Evolutionary conservation across 2,888 invertebrate species (phyloP).

Genomic region (Alentia gelatinosa): DNA sequence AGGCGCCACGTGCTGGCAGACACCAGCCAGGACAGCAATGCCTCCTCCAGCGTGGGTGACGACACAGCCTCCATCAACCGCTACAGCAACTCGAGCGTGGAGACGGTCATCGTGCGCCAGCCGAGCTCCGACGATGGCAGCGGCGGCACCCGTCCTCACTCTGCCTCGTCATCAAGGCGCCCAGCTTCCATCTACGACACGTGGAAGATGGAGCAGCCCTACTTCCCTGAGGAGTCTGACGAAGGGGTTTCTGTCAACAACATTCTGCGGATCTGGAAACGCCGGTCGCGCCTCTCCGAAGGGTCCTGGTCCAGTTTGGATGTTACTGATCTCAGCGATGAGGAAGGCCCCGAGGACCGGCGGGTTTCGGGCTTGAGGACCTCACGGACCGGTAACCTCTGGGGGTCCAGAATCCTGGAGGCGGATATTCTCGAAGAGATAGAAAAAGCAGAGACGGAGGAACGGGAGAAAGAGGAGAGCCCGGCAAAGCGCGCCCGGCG

Average conservation of each 20-base stretch:
- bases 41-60: background rate
- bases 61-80: background rate
- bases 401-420: background rate
- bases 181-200: background rate
- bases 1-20: background rate
- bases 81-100: slow-evolving; percentile 10
- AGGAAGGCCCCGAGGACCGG: background rate
- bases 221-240: background rate
- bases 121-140: background rate
- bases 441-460: background rate
- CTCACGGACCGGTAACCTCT: background rate
- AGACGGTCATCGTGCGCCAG: slow-evolving; percentile 21
- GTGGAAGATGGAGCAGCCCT: slow-evolving; percentile 42
- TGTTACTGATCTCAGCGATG: background rate
- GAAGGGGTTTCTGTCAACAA: background rate
- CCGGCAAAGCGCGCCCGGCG: background rate
- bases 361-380: background rate
- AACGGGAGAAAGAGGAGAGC: background rate
- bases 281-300: slow-evolving; percentile 21
- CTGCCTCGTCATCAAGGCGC: too few relatives aligned
- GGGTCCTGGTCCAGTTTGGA: slow-evolving; percentile 42
- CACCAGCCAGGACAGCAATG: background rate
- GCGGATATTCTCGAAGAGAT: slow-evolving; percentile 2
- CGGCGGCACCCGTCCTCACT: background rate
- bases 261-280: slow-evolving; percentile 31